Evolutionary conservation across 2,888 invertebrate species (phyloP), one percentile per base, ranked within the genome.

Genomic region (Amitus sp.): DNA sequence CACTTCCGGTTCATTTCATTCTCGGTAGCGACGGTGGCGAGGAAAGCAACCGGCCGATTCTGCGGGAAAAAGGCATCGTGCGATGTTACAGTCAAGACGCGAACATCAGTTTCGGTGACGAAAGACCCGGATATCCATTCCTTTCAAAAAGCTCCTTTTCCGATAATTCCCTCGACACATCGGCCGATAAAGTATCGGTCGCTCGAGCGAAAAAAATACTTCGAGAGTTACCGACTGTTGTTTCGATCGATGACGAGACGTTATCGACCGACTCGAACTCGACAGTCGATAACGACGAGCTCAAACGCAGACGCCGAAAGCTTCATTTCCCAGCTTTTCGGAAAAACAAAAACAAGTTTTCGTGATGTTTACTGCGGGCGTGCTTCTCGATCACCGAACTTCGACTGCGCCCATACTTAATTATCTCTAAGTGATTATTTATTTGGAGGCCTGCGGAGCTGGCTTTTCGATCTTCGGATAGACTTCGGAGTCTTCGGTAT

Each of bases 251-350:
- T 67, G 90, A 90, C 64, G 90, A 90, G 69, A 83, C 86, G 12
- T 84, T 85, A 57, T 90, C 90, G 1, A 90, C 90, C 0, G 90
- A 90, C 75, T 90, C 90, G 0, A 83, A 82, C 66, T 90, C 90
- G 0, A 83, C 88, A 3, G 84, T 88, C 73, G 90, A 90, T 54
- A 78, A 80, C 65, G 89, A 89, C 73, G 89, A 84, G 66, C 74
- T 83, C 13, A 84, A 87, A 52, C 87, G 88, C 30, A 84, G 88
- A 61, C 86, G 86, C 65, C 84, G 89, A 40, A 86, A 89, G 73
- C 85, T 90, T 50, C 85, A 89, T 69, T 87, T 90, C 60, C 87
- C 87, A 34, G 79, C 74, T 0, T 89, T 90, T 75, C 87, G 88
- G 76, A 88, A 87, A 71, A 80, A 84, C 42, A 88, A 88, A 73